phyloP scores from a whole-genome alignment of 2,797 vertebrate species.

The Salmo trutta region DNA sequence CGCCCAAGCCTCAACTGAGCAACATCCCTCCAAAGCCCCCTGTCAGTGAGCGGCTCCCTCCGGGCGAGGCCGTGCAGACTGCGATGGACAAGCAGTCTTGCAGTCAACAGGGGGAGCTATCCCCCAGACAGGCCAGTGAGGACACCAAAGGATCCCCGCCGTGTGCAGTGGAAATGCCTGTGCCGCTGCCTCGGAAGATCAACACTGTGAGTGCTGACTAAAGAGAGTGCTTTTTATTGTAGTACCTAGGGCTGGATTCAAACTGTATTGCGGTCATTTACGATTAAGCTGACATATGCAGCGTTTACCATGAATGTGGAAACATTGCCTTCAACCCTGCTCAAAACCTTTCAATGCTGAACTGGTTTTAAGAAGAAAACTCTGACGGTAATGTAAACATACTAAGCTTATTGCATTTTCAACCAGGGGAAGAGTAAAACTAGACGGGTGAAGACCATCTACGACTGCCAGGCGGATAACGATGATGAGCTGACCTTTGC shows the following conservation, averaged over 20 bases:
- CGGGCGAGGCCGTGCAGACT: conserved; percentile 67
- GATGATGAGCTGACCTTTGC: conserved; percentile 88
- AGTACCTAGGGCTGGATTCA: neutral
- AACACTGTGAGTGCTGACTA: conserved; percentile 77
- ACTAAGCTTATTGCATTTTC: neutral
- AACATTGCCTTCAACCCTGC: too few species aligned
- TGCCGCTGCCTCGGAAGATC: conserved; percentile 87
- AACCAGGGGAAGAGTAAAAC: conserved; percentile 82
- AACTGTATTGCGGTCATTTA: too few species aligned
- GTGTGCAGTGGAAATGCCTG: conserved; percentile 79
- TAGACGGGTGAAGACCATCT: conserved; percentile 88
- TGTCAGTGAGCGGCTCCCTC: conserved; percentile 64
- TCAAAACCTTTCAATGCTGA: too few species aligned
- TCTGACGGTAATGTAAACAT: neutral
- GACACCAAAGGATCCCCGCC: conserved; percentile 78
- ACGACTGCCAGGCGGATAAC: conserved; percentile 90
- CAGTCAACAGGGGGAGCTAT: conserved; percentile 72
- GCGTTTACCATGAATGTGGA: too few species aligned
- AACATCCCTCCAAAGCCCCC: conserved; percentile 77
- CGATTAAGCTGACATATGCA: too few species aligned
- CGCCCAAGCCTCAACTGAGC: conserved; percentile 84
- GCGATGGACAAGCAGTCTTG: conserved; percentile 69
- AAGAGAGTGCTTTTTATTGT: neutral
- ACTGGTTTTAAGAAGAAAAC: too few species aligned
- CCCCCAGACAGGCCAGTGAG: conserved; percentile 81